Base-by-base conservation (phyloP, 2,113 vertebrate species). In the Chionodraco myersi region DNA sequence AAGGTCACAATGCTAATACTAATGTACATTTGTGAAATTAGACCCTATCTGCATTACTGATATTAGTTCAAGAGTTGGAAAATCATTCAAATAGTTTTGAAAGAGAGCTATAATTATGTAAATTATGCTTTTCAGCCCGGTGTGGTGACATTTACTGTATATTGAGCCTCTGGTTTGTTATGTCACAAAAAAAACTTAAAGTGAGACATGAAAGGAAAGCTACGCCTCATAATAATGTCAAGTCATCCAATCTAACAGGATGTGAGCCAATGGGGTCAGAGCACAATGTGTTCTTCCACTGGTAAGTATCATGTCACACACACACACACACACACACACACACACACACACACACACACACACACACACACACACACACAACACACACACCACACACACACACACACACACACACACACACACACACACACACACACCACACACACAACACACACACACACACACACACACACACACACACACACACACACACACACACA, bases 281-380 rank as follows among this genome's bases (percentile, higher is more conserved):
- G 82, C 18, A 83, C 83, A 86, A 84, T 74, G 75, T 78, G 88
- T 87, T 82, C 84, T 75, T 80, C 53, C 57, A 59, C 70, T 54
- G 74, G 60, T 65, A 15, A 57, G 72, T 71, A 80, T 89, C 80
- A 48, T 53, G 74, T 88, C 18, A 77, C 83, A 3, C 3, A n/a
- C 58, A 62, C 53, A 48, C 61, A 69, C 58, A 83, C 66, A 77
- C 47, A 48, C 49, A 62, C 47, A 47, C 65, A 75, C 49, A 72
- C 58, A 67, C 23, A 49, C 63, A 54, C 54, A 51, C 53, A 34
- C 51, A 23, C 49, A 53, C 61, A 51, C 44, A 59, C 30, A 61
- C 63, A 59, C 64, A 74, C 26, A 49, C 11, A 65, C 61, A 72
- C 30, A 85, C 26, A 48, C 44, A 47, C 61, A 63, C 10, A 49